Percentiles rank a stretch among this genome's conserved stretches.
Conservation (phyloP, 35 echinoderm and acorn worm species). For the Heliocidaris tuberculata region DNA sequence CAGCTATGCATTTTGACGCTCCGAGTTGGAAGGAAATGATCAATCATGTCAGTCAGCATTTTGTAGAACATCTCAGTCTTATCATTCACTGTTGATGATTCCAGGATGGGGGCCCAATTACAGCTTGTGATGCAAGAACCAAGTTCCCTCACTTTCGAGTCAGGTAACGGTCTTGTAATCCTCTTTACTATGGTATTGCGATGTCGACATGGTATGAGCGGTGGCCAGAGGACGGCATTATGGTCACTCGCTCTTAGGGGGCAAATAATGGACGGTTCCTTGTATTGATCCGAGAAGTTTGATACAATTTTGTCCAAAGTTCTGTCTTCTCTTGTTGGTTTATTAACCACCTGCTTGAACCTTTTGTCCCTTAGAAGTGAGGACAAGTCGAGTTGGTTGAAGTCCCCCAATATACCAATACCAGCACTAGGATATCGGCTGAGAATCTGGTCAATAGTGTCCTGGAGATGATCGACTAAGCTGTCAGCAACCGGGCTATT, state of each 20-base stretch:
- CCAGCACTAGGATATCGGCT: conserved; percentile 18
- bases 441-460: neutral
- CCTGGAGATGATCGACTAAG: conserved; percentile 44
- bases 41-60: too few species aligned
- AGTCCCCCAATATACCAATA: conserved; percentile 25
- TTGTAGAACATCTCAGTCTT: too few species aligned
- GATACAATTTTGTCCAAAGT: conserved; percentile 50
- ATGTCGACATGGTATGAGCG: too few species aligned
- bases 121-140: too few species aligned
- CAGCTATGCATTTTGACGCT: too few species aligned
- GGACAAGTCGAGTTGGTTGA: conserved; percentile 46
- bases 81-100: too few species aligned
- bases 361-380: neutral
- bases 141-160: too few species aligned
- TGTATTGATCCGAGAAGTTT: conserved; percentile 21
- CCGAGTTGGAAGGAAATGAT: too few species aligned
- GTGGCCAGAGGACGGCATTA: conserved; percentile 5
- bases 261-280: neutral
- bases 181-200: too few species aligned
- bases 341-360: conserved; percentile 39
- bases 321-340: conserved; percentile 46
- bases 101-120: too few species aligned
- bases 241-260: conserved; percentile 49
- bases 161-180: too few species aligned
- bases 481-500: conserved; percentile 27